Evolutionary conservation across 2,797 vertebrate species (phyloP).

Genomic region (Lacerta viridis): DNA sequence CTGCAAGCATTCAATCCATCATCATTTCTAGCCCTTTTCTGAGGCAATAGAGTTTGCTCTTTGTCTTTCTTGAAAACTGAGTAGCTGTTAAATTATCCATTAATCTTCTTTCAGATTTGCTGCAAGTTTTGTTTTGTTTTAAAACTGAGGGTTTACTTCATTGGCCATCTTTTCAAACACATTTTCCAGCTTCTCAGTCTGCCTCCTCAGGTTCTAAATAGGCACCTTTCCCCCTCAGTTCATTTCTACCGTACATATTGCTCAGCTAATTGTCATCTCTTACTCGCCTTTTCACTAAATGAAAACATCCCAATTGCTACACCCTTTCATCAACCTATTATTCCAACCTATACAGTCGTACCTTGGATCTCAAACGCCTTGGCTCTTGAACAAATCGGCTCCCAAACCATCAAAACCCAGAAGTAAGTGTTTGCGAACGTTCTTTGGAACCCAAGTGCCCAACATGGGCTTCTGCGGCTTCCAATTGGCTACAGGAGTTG

Average conservation of each 20-base stretch:
- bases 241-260: slow-evolving; percentile 66
- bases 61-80: slow-evolving; percentile 87
- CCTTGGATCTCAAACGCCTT: no score
- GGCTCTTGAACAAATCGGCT: no score
- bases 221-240: slow-evolving; percentile 59
- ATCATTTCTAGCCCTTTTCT: slow-evolving; percentile 86
- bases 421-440: no score
- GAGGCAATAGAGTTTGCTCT: slow-evolving; percentile 85
- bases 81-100: slow-evolving; percentile 87
- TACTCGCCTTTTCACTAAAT: no score
- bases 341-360: no score
- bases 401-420: no score
- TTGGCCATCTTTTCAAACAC: slow-evolving; percentile 80
- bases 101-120: slow-evolving; percentile 86
- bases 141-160: slow-evolving; percentile 68
- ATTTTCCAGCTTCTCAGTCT: slow-evolving; percentile 79
- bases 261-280: slow-evolving; percentile 41
- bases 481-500: no score
- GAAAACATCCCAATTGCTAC: no score
- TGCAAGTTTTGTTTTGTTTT: slow-evolving; percentile 63
- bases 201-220: slow-evolving; percentile 71
- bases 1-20: slow-evolving; percentile 83
- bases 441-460: no score
- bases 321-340: no score
- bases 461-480: no score